These are phyloP conservation scores for Idaea straminata DNA, from an alignment of 2,888 invertebrate species.

Conservation along the genomic window DNA sequence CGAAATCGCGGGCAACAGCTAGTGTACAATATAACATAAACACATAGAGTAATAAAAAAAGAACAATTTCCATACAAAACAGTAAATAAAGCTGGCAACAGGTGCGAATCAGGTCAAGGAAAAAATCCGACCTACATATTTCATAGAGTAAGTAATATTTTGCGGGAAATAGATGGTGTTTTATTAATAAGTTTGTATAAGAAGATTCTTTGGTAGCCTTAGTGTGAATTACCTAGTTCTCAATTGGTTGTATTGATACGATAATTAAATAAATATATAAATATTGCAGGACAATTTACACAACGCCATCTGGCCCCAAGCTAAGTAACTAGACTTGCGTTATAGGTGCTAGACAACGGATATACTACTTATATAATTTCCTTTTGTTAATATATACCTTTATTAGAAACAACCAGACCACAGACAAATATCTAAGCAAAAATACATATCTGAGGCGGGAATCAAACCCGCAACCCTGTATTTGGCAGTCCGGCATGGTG, in stretches of 20 bases:
- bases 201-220: background rate
- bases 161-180: constrained; percentile 17
- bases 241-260: background rate
- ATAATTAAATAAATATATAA: background rate
- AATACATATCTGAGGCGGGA: too few relatives aligned
- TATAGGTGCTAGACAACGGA: too few relatives aligned
- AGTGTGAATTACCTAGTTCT: background rate
- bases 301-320: too few relatives aligned
- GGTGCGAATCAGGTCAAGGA: constrained; percentile 30
- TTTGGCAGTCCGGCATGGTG: too few relatives aligned
- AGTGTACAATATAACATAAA: background rate
- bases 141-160: constrained; percentile 10
- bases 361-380: too few relatives aligned
- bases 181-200: constrained; percentile 16
- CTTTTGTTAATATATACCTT: too few relatives aligned
- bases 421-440: too few relatives aligned
- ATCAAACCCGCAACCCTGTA: too few relatives aligned
- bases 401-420: too few relatives aligned
- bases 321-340: too few relatives aligned
- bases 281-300: too few relatives aligned
- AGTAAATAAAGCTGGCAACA: constrained; percentile 24
- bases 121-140: constrained; percentile 26
- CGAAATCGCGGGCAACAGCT: background rate
- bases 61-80: background rate
- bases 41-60: background rate